Base-by-base conservation (phyloP, 2,797 vertebrate species). In the Anguilla pacifica region DNA sequence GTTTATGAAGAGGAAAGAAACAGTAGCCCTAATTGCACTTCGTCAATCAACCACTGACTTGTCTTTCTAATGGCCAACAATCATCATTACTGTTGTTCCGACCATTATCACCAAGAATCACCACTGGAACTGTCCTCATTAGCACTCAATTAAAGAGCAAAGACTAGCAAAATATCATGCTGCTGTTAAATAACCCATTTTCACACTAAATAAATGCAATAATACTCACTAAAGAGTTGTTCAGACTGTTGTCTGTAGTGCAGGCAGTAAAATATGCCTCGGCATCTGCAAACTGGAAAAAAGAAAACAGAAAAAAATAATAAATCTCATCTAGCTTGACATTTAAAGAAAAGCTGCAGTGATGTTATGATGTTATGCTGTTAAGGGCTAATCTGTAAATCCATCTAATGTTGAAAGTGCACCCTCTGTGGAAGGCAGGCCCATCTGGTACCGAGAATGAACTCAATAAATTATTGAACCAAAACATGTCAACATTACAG, bases 201-300 rank as follows among this genome's bases (percentile, higher is more conserved):
- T 7, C 49, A 53, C 15, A 59, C 10, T 81, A 39, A 22, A 83
- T 35, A 19, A 88, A 25, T 49, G 84, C 55, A 77, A 13, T 79
- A 51, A 28, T 85, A 95, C 97, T 91, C 95, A 99, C 98, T 96
- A 99, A 95, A 89, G 97, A 94, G 95, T 97, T 96, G 93, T 94
- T 97, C 90, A 96, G 92, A 92, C 95, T 92, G 84, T 94, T 95
- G 91, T 98, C 98, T 86, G 96, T 96, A 93, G 96, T 94, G 93
- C 97, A 98, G 87, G 97, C 95, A 88, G 97, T 94, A 92, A 98
- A 97, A 93, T 98, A 98, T 86, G 96, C 95, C 92, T 98, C 98
- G 82, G 97, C 96, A 95, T 98, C 98, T 94, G 97, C 95, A 96
- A 99, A 97, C 98, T 99, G 92, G 92, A 94, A 86, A 87, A 83